Conservation (phyloP, 2,888 invertebrate species). For the Tenthredo livida region DNA sequence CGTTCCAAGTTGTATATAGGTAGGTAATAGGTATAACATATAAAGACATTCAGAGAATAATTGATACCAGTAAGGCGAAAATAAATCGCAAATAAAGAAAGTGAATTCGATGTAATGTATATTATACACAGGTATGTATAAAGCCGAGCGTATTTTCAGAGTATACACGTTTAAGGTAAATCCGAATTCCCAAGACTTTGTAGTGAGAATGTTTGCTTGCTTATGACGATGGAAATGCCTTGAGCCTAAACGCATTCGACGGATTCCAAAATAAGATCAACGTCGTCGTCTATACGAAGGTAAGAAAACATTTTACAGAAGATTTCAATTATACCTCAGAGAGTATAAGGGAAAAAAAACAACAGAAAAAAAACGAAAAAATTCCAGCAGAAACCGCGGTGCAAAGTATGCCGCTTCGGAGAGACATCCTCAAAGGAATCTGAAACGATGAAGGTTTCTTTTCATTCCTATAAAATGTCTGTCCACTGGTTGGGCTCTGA, state of each 20-base stretch:
- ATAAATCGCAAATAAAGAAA: background rate
- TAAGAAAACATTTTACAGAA: background rate
- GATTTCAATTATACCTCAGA: background rate
- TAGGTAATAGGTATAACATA: no score
- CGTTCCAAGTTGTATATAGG: background rate
- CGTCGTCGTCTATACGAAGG: background rate
- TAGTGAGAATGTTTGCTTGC: background rate
- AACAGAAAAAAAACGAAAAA: background rate
- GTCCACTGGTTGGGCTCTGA: background rate
- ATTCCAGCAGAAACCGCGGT: background rate
- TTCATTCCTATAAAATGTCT: background rate
- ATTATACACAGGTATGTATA: background rate
- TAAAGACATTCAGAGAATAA: background rate
- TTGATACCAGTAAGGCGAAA: background rate
- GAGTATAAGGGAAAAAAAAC: background rate
- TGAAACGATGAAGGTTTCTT: constrained; percentile 21
- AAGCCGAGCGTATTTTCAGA: background rate
- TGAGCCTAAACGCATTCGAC: background rate
- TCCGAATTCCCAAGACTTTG: background rate
- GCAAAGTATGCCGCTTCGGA: constrained; percentile 1
- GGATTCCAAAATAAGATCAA: background rate
- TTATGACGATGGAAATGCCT: background rate
- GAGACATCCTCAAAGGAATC: background rate
- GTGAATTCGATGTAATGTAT: background rate
- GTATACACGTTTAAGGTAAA: background rate